Evolutionary conservation across 2,888 invertebrate species (phyloP).

Genomic region (Agapostemon virescens): DNA sequence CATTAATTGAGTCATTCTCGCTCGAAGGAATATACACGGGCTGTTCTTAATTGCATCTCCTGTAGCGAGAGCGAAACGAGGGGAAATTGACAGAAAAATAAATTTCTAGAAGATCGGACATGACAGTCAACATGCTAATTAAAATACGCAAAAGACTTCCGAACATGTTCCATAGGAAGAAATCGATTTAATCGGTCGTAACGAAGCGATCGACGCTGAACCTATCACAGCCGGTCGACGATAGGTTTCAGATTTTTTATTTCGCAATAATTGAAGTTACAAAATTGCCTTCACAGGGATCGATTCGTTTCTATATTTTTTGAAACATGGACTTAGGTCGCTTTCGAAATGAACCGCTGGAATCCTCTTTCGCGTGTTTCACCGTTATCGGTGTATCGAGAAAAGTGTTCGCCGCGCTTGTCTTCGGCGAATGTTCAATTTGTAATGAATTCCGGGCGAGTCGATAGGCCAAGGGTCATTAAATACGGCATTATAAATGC

Average conservation of each 20-base stretch:
- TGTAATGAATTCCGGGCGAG: constrained; percentile 68
- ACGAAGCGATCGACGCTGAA: no score
- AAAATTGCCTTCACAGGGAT: no score
- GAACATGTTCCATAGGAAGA: rapidly evolving
- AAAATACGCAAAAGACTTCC: not conserved
- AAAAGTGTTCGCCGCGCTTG: not conserved
- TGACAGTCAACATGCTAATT: not conserved
- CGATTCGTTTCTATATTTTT: no score
- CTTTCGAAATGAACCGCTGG: no score
- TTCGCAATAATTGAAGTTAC: no score
- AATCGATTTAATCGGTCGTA: no score
- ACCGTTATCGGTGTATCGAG: not conserved
- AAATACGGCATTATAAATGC: constrained; percentile 78
- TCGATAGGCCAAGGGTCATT: constrained; percentile 76
- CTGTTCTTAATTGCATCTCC: constrained; percentile 7
- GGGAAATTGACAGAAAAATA: not conserved
- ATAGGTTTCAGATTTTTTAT: no score
- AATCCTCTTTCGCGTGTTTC: no score
- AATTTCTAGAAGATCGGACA: not conserved
- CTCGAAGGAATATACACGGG: constrained; percentile 6
- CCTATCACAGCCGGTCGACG: no score
- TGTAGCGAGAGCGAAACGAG: not conserved
- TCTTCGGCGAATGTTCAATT: constrained; percentile 50
- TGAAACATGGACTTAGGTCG: no score
- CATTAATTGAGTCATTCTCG: constrained; percentile 51